Conservation (phyloP, 2,888 invertebrate genomes). For the Drosophila nr. perissopoda region DNA sequence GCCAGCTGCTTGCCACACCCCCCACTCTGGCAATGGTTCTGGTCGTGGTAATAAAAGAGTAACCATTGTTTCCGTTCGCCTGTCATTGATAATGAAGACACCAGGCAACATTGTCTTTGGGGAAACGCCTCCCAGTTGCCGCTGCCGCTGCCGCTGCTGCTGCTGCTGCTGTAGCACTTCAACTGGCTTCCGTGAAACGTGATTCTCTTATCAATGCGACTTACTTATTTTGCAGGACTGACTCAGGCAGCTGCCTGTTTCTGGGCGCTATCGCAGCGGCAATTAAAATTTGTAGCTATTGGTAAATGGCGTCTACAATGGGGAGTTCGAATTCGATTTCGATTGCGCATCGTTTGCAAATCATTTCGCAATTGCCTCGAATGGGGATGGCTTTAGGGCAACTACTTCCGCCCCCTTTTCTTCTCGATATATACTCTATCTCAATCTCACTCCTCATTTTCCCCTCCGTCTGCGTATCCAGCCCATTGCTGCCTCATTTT, state of each 20-base stretch:
- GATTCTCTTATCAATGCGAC: constrained; percentile 83
- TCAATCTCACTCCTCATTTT: not conserved
- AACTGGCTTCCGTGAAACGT: constrained; percentile 70
- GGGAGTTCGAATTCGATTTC: constrained; percentile 68
- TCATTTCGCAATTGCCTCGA: constrained; percentile 71
- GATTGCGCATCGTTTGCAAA: constrained; percentile 75
- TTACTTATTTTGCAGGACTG: constrained; percentile 49
- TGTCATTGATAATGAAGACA: constrained; percentile 83
- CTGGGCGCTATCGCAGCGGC: constrained; percentile 68
- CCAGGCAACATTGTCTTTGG: constrained; percentile 73
- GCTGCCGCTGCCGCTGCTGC: not conserved
- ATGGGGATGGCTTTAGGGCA: constrained; percentile 45
- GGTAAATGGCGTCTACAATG: constrained; percentile 53
- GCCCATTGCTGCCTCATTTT: constrained; percentile 54
- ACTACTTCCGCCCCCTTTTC: constrained; percentile 39
- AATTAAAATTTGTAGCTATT: constrained; percentile 80
- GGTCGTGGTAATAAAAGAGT: constrained; percentile 72
- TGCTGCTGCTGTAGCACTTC: constrained; percentile 27
- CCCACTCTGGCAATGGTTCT: constrained; percentile 3
- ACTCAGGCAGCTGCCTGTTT: constrained; percentile 24
- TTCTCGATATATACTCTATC: not conserved
- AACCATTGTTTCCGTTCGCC: constrained; percentile 74
- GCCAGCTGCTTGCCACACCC: constrained; percentile 29
- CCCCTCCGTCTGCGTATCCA: not conserved
- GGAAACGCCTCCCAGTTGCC: constrained; percentile 29